These are phyloP conservation scores for Diogma glabrata DNA, from an alignment of 2,888 invertebrate species.

Conservation along the genomic window DNA sequence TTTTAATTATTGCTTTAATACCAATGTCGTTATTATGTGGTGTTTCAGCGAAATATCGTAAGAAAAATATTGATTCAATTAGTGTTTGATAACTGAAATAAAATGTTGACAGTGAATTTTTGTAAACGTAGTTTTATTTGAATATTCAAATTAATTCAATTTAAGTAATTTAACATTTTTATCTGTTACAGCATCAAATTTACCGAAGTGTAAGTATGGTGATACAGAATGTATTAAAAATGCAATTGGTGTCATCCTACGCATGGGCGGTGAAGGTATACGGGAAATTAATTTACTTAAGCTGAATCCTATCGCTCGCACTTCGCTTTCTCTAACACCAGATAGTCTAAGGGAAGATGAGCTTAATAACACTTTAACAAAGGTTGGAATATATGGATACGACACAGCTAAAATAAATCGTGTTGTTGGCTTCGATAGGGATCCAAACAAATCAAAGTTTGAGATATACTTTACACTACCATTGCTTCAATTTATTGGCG, in stretches of 20 bases:
- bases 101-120: no score
- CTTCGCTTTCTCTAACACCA: not conserved
- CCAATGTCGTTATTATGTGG: no score
- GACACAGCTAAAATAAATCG: not conserved
- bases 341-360: not conserved
- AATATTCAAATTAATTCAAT: not conserved
- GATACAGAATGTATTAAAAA: not conserved
- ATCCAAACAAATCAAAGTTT: not conserved
- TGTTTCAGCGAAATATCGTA: constrained; percentile 1
- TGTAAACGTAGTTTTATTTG: no score
- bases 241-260: not conserved
- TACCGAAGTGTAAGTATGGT: not conserved
- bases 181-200: not conserved
- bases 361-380: not conserved
- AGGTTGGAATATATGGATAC: not conserved
- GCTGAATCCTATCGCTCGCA: no score
- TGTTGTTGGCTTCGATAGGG: not conserved
- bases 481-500: constrained; percentile 43
- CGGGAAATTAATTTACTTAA: no score
- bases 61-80: not conserved
- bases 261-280: not conserved
- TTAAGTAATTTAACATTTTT: not conserved
- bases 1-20: no score
- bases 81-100: no score
- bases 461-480: not conserved